Conservation (phyloP, 2,888 invertebrate genomes). For the Formica aserva region DNA sequence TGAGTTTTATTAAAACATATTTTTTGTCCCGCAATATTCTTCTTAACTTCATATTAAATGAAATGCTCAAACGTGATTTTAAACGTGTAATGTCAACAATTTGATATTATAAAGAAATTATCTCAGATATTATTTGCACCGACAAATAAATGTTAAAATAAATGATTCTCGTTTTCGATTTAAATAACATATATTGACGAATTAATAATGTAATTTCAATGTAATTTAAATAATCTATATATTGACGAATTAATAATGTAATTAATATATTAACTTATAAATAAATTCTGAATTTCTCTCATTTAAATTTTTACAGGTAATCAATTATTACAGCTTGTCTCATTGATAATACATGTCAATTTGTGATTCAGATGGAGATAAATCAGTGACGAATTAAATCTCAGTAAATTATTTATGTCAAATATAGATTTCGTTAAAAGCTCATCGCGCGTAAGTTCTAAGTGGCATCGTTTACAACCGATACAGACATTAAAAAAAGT, state of each 20-base stretch:
- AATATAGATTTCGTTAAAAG: not conserved
- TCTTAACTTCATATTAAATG: not conserved
- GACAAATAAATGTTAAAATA: not conserved
- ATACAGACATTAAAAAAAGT: slow-evolving; percentile 15
- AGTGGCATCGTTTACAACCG: not conserved
- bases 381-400: not conserved
- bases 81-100: not conserved
- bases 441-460: not conserved
- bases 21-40: not conserved
- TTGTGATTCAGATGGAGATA: not conserved
- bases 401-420: not conserved
- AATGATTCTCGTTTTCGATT: not conserved
- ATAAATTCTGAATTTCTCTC: not conserved
- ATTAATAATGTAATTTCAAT: not conserved
- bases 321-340: not conserved
- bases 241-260: not conserved
- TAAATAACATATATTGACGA: not conserved
- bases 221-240: not conserved
- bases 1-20: slow-evolving; percentile 3
- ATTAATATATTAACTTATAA: not conserved
- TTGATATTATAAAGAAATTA: not conserved
- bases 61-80: not conserved
- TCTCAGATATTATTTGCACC: not conserved
- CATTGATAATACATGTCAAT: not conserved
- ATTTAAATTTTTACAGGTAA: not conserved